These are phyloP conservation scores for Phortica okadai DNA, from an alignment of 2,888 invertebrate genomes.

Conservation along the genomic window DNA sequence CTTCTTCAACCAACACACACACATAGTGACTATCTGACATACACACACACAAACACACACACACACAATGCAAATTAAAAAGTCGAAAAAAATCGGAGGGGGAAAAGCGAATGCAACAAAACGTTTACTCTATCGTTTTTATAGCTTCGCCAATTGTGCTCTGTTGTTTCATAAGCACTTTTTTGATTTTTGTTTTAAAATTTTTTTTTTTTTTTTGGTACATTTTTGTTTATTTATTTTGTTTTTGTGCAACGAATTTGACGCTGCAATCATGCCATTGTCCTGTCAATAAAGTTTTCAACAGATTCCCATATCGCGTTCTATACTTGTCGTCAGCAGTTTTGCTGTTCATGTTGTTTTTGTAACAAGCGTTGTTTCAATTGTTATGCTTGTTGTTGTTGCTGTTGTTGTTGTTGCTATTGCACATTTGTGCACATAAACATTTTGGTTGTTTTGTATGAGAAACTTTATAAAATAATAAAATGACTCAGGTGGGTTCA, in stretches of 20 bases:
- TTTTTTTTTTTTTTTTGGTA: conserved; percentile 8
- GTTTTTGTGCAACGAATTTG: conserved; percentile 10
- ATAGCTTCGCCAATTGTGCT: not conserved
- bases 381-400: not conserved
- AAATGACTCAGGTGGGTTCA: too few species aligned
- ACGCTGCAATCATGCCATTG: conserved; percentile 25
- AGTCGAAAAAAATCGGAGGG: not conserved
- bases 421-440: not conserved
- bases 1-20: not conserved
- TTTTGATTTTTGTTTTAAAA: not conserved
- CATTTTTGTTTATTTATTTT: not conserved
- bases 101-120: conserved; percentile 37
- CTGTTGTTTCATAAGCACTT: not conserved
- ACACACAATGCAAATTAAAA: conserved; percentile 19
- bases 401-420: not conserved
- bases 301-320: conserved; percentile 22
- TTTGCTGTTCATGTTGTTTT: not conserved
- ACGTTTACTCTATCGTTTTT: not conserved
- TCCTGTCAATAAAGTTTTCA: conserved; percentile 32
- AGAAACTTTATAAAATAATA: too few species aligned
- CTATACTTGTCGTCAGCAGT: not conserved
- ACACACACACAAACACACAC: not conserved
- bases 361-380: not conserved
- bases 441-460: not conserved
- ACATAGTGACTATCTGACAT: not conserved